A percentile compares a stretch with the other conserved stretches of the same genome.
These are phyloP conservation scores for Clusia tigrina DNA, from an alignment of 2,888 invertebrate genomes.

Conservation along the genomic window DNA sequence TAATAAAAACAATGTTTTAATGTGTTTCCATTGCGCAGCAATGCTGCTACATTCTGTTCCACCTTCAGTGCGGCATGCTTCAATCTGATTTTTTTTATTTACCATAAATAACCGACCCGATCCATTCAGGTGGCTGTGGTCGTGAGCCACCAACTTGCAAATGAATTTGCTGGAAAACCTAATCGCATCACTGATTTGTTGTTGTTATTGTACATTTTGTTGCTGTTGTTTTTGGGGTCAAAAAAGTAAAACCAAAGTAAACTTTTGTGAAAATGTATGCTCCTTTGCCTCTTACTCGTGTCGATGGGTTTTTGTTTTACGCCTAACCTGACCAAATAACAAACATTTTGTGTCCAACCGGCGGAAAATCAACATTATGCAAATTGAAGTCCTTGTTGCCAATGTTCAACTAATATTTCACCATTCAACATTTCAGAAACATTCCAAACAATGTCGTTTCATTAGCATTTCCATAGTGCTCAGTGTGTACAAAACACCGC, in stretches of 20 bases:
- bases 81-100: too few species aligned
- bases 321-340: neutral
- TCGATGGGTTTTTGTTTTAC: neutral
- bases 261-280: neutral
- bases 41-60: too few species aligned
- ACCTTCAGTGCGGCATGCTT: neutral
- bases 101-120: neutral
- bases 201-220: neutral
- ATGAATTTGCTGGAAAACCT: neutral
- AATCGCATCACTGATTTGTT: neutral
- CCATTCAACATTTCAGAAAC: neutral
- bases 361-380: conserved; percentile 4
- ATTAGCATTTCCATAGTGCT: neutral
- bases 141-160: neutral
- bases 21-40: neutral
- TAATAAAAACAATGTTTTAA: neutral
- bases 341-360: neutral
- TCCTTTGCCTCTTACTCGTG: neutral
- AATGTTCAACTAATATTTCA: neutral
- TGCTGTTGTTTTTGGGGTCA: neutral
- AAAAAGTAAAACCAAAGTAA: too few species aligned
- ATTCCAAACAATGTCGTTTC: neutral
- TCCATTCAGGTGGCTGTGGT: neutral
- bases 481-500: neutral
- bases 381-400: too few species aligned